Percentiles rank a stretch among this genome's conserved stretches.
These are phyloP conservation scores for Zaprionus kolodkinae DNA, from an alignment of 1,140 invertebrate genomes.

Conservation along the genomic window DNA sequence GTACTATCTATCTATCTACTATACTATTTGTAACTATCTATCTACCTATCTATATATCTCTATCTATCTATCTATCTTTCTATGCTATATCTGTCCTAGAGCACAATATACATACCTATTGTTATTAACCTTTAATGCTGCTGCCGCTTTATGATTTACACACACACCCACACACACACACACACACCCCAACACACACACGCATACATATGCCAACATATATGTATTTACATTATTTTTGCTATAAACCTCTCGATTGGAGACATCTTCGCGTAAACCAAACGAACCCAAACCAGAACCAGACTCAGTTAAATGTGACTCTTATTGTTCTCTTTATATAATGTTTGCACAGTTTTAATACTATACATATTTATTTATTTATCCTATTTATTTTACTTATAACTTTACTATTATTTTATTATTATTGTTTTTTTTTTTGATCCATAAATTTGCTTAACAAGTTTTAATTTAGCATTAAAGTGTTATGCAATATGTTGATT, in stretches of 20 bases:
- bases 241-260: slow-evolving; percentile 25
- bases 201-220: slow-evolving; percentile 6
- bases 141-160: slow-evolving; percentile 56
- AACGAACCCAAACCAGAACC: slow-evolving; percentile 24
- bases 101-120: slow-evolving; percentile 49
- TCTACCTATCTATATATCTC: slow-evolving; percentile 33
- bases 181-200: slow-evolving; percentile 2
- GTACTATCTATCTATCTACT: slow-evolving; percentile 28
- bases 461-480: slow-evolving; percentile 55
- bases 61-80: slow-evolving; percentile 35
- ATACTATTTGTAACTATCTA: slow-evolving; percentile 31
- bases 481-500: slow-evolving; percentile 53
- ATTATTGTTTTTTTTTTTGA: slow-evolving; percentile 32
- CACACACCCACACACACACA: too few relatives aligned
- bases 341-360: slow-evolving; percentile 38
- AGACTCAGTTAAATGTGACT: slow-evolving; percentile 45
- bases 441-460: slow-evolving; percentile 38
- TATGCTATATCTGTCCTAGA: slow-evolving; percentile 55
- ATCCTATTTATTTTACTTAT: slow-evolving; percentile 20
- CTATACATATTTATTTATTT: slow-evolving; percentile 24
- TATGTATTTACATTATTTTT: slow-evolving; percentile 17
- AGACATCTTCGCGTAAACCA: slow-evolving; percentile 31
- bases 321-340: slow-evolving; percentile 39
- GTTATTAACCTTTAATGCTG: slow-evolving; percentile 68
- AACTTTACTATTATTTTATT: slow-evolving; percentile 37